phyloP scores from a whole-genome alignment of 2,888 invertebrate genomes.

The Parnassius smintheus region DNA sequence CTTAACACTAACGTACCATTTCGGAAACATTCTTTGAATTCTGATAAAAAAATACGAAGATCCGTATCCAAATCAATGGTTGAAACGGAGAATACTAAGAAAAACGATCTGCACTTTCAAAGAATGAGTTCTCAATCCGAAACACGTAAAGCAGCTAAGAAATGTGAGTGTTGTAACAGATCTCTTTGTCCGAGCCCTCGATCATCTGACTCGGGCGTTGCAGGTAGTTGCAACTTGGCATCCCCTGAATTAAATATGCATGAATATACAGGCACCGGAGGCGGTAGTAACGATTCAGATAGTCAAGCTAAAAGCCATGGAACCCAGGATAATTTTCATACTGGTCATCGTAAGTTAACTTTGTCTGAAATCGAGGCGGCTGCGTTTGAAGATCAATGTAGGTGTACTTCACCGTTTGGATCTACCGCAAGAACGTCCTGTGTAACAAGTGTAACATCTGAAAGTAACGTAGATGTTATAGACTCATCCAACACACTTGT shows the following conservation, averaged over 20 bases:
- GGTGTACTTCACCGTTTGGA: slow-evolving; percentile 87
- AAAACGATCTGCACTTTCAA: slow-evolving; percentile 52
- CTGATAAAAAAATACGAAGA: slow-evolving; percentile 79
- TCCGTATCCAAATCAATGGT: slow-evolving; percentile 73
- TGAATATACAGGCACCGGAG: slow-evolving; percentile 51
- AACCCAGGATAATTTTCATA: slow-evolving; percentile 54
- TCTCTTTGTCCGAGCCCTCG: slow-evolving; percentile 85
- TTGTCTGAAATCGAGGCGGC: slow-evolving; percentile 81
- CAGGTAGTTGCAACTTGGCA: slow-evolving; percentile 88
- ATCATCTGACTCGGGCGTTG: slow-evolving; percentile 92
- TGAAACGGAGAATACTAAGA: slow-evolving; percentile 61
- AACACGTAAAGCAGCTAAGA: slow-evolving; percentile 53
- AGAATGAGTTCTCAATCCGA: slow-evolving; percentile 75
- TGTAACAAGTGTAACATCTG: slow-evolving; percentile 80
- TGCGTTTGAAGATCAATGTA: slow-evolving; percentile 85
- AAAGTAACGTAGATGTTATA: slow-evolving; percentile 78
- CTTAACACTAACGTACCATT: slow-evolving; percentile 68
- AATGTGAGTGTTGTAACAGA: slow-evolving; percentile 83
- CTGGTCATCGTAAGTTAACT: slow-evolving; percentile 66
- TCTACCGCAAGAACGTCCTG: slow-evolving; percentile 86
- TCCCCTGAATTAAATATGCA: slow-evolving; percentile 84
- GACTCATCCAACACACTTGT: slow-evolving; percentile 77
- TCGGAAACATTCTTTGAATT: slow-evolving; percentile 81
- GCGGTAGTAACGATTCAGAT: slow-evolving; percentile 62
- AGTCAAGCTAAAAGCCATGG: slow-evolving; percentile 59